Base-by-base conservation (phyloP, 2,113 vertebrate genomes). In the Mystacornis crossleyi region DNA sequence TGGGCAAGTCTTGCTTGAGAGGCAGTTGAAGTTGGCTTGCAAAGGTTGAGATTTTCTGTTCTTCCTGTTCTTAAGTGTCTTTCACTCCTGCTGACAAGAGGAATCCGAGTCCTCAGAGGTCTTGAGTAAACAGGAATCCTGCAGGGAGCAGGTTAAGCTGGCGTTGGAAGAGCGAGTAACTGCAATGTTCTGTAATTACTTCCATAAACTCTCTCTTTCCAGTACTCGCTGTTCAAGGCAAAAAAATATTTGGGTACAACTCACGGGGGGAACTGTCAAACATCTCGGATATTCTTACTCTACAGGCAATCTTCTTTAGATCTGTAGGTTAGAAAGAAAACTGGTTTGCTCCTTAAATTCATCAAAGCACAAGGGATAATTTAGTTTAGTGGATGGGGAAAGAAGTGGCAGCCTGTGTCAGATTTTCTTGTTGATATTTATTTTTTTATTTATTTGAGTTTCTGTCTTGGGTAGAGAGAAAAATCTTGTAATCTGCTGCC, bases 71-170 rank as follows among this genome's bases (percentile, higher is more conserved):
- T 90, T 73, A 72, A 80, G 24, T 60, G 29, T 57, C 53, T 84
- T 83, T 91, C 81, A 81, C 54, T 93, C 93, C 64, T 86, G 77
- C 88, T 91, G 64, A 54, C 53, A 34, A 36, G 83, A 84, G 31
- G 31, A 62, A 89, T 34, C 54, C 23, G 17, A 69, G 53, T 36
- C 33, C 65, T 71, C 42, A 54, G 51, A 50, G 17, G 53, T 58
- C 28, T 55, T 86, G 86, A 74, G 34, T 36, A 92, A 93, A 47
- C 40, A 65, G 47, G 57, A 79, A 71, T 58, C 43, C 62, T 54
- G 66, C 36, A 79, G 61, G 36, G n/a, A 25, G 4, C 72, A 90
- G 81, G 72, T 18, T 88, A 91, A 97, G 71, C 77, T 8, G 60
- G 18, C 31, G 13, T 2, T 54, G 90, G 80, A 73, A 23, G 74